phyloP scores from a whole-genome alignment of 2,797 vertebrate genomes.

The Neostethus bicornis region DNA sequence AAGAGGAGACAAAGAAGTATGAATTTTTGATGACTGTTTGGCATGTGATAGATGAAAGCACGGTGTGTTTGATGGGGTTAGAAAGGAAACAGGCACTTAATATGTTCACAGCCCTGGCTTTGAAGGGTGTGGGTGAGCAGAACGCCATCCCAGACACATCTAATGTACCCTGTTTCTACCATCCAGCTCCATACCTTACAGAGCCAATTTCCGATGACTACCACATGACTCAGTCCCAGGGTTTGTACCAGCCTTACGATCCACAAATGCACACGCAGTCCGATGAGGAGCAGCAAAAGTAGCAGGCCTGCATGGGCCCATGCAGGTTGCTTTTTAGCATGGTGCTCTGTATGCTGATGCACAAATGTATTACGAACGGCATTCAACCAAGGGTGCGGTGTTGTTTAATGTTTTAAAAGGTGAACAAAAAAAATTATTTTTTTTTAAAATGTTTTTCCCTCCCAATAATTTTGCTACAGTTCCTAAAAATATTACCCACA shows the following conservation, averaged over 20 bases:
- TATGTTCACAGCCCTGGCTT: constrained; percentile 93
- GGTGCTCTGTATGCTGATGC: constrained; percentile 59
- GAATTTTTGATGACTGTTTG: constrained; percentile 96
- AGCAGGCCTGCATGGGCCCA: constrained; percentile 54
- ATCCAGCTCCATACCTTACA: constrained; percentile 90
- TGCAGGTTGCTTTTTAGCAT: constrained; percentile 58
- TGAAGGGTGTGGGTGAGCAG: constrained; percentile 95
- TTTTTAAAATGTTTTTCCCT: no score
- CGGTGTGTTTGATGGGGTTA: constrained; percentile 93
- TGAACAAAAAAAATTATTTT: no score
- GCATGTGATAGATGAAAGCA: constrained; percentile 92
- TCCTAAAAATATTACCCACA: background rate
- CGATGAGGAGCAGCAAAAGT: constrained; percentile 78
- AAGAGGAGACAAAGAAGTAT: constrained; percentile 92
- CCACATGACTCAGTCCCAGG: constrained; percentile 84
- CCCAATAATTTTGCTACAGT: background rate
- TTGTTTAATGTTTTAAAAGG: constrained; percentile 68
- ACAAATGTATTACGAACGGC: constrained; percentile 52
- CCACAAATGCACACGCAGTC: constrained; percentile 86
- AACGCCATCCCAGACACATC: constrained; percentile 93
- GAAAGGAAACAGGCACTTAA: constrained; percentile 94
- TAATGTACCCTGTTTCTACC: constrained; percentile 95
- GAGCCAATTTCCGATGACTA: constrained; percentile 90
- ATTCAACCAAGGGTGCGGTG: constrained; percentile 47
- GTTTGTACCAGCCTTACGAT: constrained; percentile 91